A percentile compares a stretch with the other conserved stretches of the same genome.
These are phyloP conservation scores for Steinernema carpocapsae DNA, from an alignment of 2,888 invertebrate genomes.

Conservation along the genomic window DNA sequence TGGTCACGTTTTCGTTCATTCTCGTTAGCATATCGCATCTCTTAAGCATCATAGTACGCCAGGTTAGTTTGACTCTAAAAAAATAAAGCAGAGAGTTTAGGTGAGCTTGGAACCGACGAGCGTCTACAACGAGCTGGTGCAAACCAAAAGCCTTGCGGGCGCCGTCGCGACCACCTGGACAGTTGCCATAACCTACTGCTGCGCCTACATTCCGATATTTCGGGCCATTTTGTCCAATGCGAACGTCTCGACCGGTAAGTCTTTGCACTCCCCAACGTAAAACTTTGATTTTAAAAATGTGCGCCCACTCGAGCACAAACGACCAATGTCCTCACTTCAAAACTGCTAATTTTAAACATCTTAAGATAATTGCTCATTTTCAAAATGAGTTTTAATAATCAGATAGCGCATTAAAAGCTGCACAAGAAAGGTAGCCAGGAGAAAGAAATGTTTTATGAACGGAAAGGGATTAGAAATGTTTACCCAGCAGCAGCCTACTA, in stretches of 20 bases:
- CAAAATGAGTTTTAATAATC: too few species aligned
- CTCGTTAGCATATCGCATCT: slow-evolving; percentile 55
- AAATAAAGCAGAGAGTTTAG: background rate
- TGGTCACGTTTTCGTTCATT: slow-evolving; percentile 57
- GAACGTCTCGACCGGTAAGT: slow-evolving; percentile 5
- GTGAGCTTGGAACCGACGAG: slow-evolving; percentile 14
- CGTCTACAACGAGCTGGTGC: slow-evolving; percentile 25
- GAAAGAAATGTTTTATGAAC: too few species aligned
- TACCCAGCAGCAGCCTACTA: too few species aligned
- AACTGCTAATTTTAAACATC: too few species aligned
- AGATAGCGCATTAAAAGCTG: too few species aligned
- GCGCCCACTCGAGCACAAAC: too few species aligned
- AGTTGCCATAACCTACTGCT: background rate
- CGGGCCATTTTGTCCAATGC: slow-evolving; percentile 19
- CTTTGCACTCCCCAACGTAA: too few species aligned
- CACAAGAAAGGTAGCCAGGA: too few species aligned
- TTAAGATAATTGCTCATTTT: too few species aligned
- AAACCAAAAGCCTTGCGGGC: background rate
- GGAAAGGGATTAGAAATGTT: too few species aligned
- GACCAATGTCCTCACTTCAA: too few species aligned
- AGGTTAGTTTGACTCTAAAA: slow-evolving; percentile 42
- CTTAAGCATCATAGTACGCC: slow-evolving; percentile 52
- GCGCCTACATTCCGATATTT: slow-evolving; percentile 3
- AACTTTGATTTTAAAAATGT: too few species aligned
- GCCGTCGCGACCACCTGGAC: slow-evolving; percentile 19